Evolutionary conservation across 2,113 vertebrate species (phyloP), one percentile per base, ranked within the genome.

Genomic region (Triplophysa dalaica): DNA sequence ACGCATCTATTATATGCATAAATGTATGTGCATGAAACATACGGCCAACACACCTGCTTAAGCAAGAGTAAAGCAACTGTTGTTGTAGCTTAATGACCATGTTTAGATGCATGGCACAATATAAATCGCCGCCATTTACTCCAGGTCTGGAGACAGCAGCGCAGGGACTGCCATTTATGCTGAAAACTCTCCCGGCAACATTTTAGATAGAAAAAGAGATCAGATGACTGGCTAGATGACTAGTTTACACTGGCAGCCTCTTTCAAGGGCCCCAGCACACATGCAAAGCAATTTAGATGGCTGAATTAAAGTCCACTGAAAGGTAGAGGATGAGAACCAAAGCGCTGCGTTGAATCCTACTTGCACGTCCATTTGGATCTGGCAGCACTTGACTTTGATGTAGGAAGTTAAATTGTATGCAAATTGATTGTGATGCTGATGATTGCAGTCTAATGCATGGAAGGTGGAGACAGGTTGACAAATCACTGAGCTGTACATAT

Each of bases 21-120:
- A 17, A 52, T 17, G 50, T 69, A 8, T 22, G 48, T 50, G 22
- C 67, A 70, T 52, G 16, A 70, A 50, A 70, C 67, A 62, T 41
- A 33, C 7, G 17, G 7, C n/a, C 19, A 9, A 21, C 54, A 58
- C 16, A 58, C 54, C 54, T 0, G 16, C 17, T 19, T 9, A n/a
- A 70, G 6, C 8, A 54, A 69, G 54, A 48, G 8, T 21, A 29
- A 60, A 70, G 43, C 11, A 21, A 50, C 60, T 72, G 68, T 64
- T 19, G 50, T n/a, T 54, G 69, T 17, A 41, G 41, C 14, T 8
- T 80, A 72, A 79, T 72, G 68, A 70, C 26, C 33, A 67, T 12
- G 72, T 72, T 79, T 54, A 79, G 45, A 72, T 79, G 78, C 60
- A 72, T 54, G 61, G 29, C 77, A 62, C 54, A 79, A 72, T 54